Conservation (phyloP, 2,113 vertebrate genomes). For the Malurus alboscapulatus region DNA sequence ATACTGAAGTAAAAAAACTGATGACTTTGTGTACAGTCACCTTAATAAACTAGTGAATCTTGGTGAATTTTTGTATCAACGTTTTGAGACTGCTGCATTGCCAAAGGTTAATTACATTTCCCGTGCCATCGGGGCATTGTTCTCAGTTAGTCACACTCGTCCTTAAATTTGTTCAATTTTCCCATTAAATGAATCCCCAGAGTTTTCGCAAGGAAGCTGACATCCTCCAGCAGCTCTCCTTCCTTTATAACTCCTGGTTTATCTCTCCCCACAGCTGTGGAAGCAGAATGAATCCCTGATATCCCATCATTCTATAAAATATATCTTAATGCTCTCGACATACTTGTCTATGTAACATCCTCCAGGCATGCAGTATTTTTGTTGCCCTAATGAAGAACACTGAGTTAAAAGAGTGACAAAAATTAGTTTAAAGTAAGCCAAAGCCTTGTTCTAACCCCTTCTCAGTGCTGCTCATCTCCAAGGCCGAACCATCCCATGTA, state of each 20-base stretch:
- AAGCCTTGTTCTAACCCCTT: not conserved
- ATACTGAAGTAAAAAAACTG: not conserved
- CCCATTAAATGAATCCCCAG: not conserved
- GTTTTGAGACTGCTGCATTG: not conserved
- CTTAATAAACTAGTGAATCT: not conserved
- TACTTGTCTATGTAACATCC: not conserved
- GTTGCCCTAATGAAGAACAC: not conserved
- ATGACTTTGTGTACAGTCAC: not conserved
- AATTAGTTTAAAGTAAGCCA: not conserved
- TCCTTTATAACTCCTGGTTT: not conserved
- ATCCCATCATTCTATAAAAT: not conserved
- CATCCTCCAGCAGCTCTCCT: not conserved
- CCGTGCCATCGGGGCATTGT: not conserved
- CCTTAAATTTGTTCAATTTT: not conserved
- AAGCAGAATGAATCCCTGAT: not conserved
- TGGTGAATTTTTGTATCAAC: not conserved
- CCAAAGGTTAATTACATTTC: constrained; percentile 6
- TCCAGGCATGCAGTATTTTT: not conserved
- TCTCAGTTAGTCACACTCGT: not conserved
- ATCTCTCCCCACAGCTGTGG: not conserved
- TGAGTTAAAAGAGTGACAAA: not conserved
- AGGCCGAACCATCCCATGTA: not conserved
- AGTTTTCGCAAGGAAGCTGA: not conserved
- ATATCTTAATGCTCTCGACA: not conserved
- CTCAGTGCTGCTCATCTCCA: not conserved